Evolutionary conservation across 2,113 vertebrate species (phyloP), one percentile per base, ranked within the genome.

Genomic region (Catharus fuscescens): DNA sequence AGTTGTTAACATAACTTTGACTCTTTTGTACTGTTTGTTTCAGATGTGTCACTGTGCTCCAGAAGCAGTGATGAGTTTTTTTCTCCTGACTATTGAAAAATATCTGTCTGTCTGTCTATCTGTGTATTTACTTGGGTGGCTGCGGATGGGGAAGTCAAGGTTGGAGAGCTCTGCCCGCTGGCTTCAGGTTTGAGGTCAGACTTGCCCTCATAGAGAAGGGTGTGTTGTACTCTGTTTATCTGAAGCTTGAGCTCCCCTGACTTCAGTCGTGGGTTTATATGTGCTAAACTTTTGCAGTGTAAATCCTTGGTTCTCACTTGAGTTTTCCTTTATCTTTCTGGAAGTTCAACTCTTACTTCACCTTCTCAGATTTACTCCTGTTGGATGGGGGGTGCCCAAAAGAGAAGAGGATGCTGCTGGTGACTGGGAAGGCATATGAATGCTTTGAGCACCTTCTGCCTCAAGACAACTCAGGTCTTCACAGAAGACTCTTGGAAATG

Each of bases 201-300:
- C 25, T 52, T 77, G 14, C 12, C 47, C 0, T 0, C 31, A 4
- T 1, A 40, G 48, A 10, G 25, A 21, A 21, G 10, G 1, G 0
- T 56, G 25, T 83, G 12, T 45, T 62, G 40, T 67, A 32, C 70
- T 90, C 48, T 85, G 34, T 78, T 70, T 62, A 50, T 74, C 61
- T 36, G 26, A 76, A 71, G 40, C 32, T 36, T 0, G 0, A 57
- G 4, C 34, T 92, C 48, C 32, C 9, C 14, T 67, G 32, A 16
- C 38, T 92, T 45, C 13, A 47, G 3, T 20, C 2, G 5, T 56
- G 18, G 12, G 29, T 88, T 86, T 80, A 5, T 3, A 0, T 38
- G 23, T 15, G 16, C 14, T 54, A 7, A 57, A 70, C 21, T 62
- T 87, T 7, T 67, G 29, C 28, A 19, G 16, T 50, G 15, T 23